A percentile compares a stretch with the other conserved stretches of the same genome.
phyloP scores from a whole-genome alignment of 2,888 invertebrate genomes.

The Onchidella celtica region DNA sequence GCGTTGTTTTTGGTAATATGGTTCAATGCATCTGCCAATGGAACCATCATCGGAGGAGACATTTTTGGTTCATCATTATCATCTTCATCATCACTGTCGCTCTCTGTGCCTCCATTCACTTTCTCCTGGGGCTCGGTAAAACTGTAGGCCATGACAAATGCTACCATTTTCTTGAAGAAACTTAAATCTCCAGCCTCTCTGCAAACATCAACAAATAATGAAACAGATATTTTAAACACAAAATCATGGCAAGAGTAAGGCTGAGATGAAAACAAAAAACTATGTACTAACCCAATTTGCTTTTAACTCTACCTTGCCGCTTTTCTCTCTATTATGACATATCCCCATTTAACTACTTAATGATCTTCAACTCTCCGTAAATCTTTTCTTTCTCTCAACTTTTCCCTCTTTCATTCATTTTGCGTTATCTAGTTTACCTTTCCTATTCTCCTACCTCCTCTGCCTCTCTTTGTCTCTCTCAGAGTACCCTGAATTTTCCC shows the following conservation, averaged over 20 bases:
- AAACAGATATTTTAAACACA: background rate
- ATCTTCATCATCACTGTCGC: constrained; percentile 45
- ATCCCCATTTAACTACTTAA: too few relatives aligned
- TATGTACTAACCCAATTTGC: too few relatives aligned
- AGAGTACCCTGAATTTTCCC: too few relatives aligned
- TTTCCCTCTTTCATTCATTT: too few relatives aligned
- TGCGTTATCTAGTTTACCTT: too few relatives aligned
- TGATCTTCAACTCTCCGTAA: too few relatives aligned
- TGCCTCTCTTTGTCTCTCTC: too few relatives aligned
- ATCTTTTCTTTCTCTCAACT: too few relatives aligned
- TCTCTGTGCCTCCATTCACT: constrained; percentile 54
- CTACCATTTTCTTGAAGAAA: constrained; percentile 79
- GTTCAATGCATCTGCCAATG: constrained; percentile 80
- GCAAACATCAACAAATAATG: constrained; percentile 49
- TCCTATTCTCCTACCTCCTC: too few relatives aligned
- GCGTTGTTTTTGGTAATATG: constrained; percentile 79
- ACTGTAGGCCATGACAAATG: constrained; percentile 80
- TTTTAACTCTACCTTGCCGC: too few relatives aligned
- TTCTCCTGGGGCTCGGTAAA: constrained; percentile 76
- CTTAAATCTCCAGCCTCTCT: constrained; percentile 63
- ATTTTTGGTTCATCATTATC: constrained; percentile 61
- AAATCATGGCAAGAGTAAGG: background rate
- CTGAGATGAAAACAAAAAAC: too few relatives aligned
- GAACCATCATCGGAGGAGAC: constrained; percentile 79
- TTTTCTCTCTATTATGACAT: too few relatives aligned